Base-by-base conservation (phyloP, 2,797 vertebrate species). In the Anguilla marmorata region DNA sequence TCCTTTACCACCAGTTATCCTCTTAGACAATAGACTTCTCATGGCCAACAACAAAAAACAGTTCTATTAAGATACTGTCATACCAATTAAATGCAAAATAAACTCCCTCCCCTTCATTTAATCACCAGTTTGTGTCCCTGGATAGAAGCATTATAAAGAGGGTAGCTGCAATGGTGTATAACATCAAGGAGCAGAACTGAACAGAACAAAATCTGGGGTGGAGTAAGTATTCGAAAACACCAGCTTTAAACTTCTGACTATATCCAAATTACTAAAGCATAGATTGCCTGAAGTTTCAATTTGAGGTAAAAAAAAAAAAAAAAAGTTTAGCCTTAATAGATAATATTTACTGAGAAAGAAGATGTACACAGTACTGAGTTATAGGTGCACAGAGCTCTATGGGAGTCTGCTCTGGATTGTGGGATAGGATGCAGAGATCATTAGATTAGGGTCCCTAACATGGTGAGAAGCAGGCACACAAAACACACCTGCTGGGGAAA, bases 101-200 rank as follows among this genome's bases (percentile, higher is more conserved):
- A 24, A 50, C 45, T 50, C 21, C 76, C 76, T 80, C 76, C 76
- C 76, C 41, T n/a, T 82, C 45, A 82, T 82, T 79, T 48, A 50
- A n/a, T 50, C 45, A n/a, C 45, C 41, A 50, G 41, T 50, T 45
- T 48, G 4, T 24, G 45, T 82, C 79, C 45, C 45, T 82, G 45
- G 41, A 48, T 50, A 50, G 79, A 11, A 82, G 45, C 79, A 50
- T 24, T 82, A 82, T 48, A 48, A 9, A 48, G 79, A 82, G 41
- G 79, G 45, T 30, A 50, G 79, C 79, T 82, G 79, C 19, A 48
- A 48, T 48, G 48, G 21, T 82, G 41, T 24, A 7, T 50, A 82
- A 50, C 45, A 50, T n/a, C 7, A 82, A 50, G 41, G 45, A 82
- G 16, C 79, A 82, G 45, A 24, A 8, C 50, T 80, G 16, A 80